Evolutionary conservation across 2,113 vertebrate genomes (phyloP).

Genomic region (Damaliscus lunatus): DNA sequence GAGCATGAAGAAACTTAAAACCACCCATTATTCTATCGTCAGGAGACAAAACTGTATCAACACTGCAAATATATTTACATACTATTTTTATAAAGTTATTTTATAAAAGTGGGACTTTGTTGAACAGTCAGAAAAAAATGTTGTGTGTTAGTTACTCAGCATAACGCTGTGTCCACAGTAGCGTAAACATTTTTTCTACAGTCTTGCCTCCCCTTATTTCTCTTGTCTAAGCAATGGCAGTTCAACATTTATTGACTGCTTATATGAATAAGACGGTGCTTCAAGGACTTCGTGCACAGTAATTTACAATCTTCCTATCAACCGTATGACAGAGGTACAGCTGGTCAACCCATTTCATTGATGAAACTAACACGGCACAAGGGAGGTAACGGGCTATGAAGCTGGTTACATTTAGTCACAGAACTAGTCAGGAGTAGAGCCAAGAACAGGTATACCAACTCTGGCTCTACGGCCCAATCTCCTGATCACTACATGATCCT

Average conservation of each 20-base stretch:
- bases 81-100: not conserved
- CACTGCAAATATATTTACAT: not conserved
- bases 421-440: fast-evolving
- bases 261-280: not conserved
- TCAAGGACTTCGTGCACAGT: not conserved
- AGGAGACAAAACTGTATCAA: not conserved
- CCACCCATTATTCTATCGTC: not conserved
- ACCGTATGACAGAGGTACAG: not conserved
- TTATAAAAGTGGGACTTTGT: not conserved
- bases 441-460: not conserved
- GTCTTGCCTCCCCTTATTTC: not conserved
- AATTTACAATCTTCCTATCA: not conserved
- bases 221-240: not conserved
- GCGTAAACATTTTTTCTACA: not conserved
- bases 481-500: not conserved
- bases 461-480: not conserved
- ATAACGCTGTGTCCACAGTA: too few relatives aligned
- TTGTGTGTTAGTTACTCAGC: not conserved
- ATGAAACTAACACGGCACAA: not conserved
- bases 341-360: not conserved
- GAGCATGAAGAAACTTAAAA: constrained; percentile 30
- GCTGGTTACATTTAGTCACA: not conserved
- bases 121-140: not conserved
- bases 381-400: not conserved
- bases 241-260: not conserved